These are phyloP conservation scores for Caenorhabditis becei DNA, from an alignment of 2,888 invertebrate species.

Conservation along the genomic window DNA sequence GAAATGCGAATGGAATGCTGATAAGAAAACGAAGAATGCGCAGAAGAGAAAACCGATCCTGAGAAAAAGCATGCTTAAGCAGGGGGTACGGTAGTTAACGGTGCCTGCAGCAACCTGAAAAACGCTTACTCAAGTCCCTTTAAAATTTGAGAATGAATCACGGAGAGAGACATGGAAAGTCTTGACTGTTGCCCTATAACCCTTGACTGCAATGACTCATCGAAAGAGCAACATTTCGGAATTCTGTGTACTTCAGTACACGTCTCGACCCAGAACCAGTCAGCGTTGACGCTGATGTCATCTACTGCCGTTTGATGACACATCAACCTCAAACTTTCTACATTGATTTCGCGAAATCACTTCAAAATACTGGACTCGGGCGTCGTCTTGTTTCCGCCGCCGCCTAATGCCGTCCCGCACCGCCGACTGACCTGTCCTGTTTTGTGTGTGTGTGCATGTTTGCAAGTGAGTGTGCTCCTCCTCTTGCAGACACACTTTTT, in stretches of 20 bases:
- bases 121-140: no score
- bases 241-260: neutral
- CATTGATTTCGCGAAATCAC: conserved; percentile 52
- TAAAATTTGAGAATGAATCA: no score
- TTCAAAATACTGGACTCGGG: conserved; percentile 38
- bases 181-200: neutral
- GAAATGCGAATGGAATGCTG: conserved; percentile 8
- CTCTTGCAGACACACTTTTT: conserved; percentile 48
- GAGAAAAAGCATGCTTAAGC: neutral
- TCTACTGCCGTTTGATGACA: conserved; percentile 40
- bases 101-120: no score
- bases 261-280: conserved; percentile 17
- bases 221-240: neutral
- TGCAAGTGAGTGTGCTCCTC: conserved; percentile 42
- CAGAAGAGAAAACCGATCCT: neutral
- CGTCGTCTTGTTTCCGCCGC: conserved; percentile 44
- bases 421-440: conserved; percentile 50
- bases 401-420: conserved; percentile 40
- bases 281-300: conserved; percentile 42
- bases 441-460: conserved; percentile 49
- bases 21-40: no score
- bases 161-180: no score
- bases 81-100: no score
- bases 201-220: neutral
- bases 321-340: conserved; percentile 51